Evolutionary conservation across 2,797 vertebrate species (phyloP).

Genomic region (Tokudaia muenninki): DNA sequence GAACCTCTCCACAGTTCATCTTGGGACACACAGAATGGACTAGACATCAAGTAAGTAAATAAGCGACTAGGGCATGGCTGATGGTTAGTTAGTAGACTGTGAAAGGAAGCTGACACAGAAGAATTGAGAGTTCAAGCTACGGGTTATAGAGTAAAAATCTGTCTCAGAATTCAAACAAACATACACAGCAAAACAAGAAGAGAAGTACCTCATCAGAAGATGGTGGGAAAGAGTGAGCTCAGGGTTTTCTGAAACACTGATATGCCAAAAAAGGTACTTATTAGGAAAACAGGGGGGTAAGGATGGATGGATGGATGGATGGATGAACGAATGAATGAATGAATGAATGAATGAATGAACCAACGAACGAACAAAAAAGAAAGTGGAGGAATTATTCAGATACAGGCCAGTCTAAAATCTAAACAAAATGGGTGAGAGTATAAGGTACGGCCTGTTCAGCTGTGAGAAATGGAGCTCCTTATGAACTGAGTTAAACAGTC

Average conservation of each 20-base stretch:
- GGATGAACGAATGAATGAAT: too few relatives aligned
- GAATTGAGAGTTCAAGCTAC: background rate
- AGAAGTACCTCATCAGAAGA: conserved; percentile 36
- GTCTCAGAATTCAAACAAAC: background rate
- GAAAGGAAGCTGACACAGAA: background rate
- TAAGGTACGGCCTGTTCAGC: background rate
- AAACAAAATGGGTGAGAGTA: background rate
- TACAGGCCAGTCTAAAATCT: background rate
- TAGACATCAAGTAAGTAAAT: background rate
- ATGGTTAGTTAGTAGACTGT: too few relatives aligned
- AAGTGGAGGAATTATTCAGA: conserved; percentile 31
- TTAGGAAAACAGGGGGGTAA: background rate
- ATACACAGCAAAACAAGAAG: background rate
- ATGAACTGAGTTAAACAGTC: background rate
- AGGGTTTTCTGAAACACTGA: conserved; percentile 17
- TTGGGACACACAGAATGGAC: background rate
- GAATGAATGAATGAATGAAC: too few relatives aligned
- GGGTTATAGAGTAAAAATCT: background rate
- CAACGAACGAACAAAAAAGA: background rate
- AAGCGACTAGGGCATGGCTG: background rate
- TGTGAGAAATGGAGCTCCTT: background rate
- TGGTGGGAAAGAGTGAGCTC: background rate
- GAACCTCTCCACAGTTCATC: conserved; percentile 8
- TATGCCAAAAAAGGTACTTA: conserved; percentile 24
- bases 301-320: background rate